Percentiles rank a stretch among this genome's conserved stretches.
Conservation (phyloP, 2,113 vertebrate species). For the Meleagris gallopavo region DNA sequence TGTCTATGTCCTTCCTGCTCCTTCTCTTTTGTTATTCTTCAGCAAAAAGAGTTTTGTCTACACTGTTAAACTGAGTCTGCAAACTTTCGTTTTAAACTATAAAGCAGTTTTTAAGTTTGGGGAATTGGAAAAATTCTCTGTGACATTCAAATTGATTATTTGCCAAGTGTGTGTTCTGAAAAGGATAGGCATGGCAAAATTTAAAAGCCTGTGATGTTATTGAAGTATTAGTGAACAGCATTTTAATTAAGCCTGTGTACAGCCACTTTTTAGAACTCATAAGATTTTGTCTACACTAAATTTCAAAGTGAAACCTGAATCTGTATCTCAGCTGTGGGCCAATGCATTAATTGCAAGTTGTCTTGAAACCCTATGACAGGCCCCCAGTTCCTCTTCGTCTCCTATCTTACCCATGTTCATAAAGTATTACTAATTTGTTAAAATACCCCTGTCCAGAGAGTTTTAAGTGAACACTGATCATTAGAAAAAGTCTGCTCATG, state of each 20-base stretch:
- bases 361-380: background rate
- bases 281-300: background rate
- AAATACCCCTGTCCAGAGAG: background rate
- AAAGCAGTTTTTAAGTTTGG: background rate
- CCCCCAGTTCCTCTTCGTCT: background rate
- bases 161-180: background rate
- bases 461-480: background rate
- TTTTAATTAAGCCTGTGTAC: background rate
- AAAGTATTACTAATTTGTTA: background rate
- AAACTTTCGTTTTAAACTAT: background rate
- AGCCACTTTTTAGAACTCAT: background rate
- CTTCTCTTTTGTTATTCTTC: background rate
- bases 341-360: background rate
- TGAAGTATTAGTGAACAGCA: background rate
- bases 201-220: background rate
- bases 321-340: background rate
- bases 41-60: background rate
- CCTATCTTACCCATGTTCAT: background rate
- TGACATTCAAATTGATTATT: slow-evolving; percentile 3
- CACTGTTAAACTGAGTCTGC: background rate
- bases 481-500: background rate
- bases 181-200: background rate
- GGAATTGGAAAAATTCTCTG: background rate
- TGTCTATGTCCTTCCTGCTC: background rate
- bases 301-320: background rate